Evolutionary conservation across 2,113 vertebrate genomes (phyloP), one percentile per base, ranked within the genome.

Genomic region (Lophius piscatorius): DNA sequence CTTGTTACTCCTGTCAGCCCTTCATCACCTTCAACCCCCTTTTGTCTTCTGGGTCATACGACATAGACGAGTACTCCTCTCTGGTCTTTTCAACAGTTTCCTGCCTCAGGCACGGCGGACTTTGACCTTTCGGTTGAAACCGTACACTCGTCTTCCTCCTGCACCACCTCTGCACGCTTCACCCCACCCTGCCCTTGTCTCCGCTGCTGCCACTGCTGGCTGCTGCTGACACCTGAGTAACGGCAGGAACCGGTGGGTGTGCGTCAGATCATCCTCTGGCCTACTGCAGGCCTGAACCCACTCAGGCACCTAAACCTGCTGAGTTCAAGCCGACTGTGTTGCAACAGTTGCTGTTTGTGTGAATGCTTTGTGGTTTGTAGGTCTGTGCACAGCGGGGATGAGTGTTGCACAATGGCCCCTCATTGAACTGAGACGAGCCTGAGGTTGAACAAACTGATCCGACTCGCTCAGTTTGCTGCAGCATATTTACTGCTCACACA

Each of bases 121-220:
- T 58, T 33, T 84, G 80, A 84, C 82, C 79, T 87, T 84, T 81
- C 0, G 7, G 18, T 1, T 2, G 59, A 63, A 22, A 11, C 18
- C 8, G 4, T 1, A 1, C 1, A 16, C 34, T 56, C 39, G n/a
- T 31, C 23, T 21, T 18, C 36, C 28, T 36, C n/a, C 13, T 21
- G 18, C 45, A 44, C 39, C 24, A 35, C 31, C 16, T 24, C 21
- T n/a, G 38, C 38, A 28, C 18, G 1, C 13, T 23, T 44, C 44
- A 42, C 14, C 21, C 24, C 4, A 45, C n/a, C 2, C 22, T 34
- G 1, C 40, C 24, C 4, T 4, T 2, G 1, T 36, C 31, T 35
- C 26, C 1, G 24, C 4, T 9, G 1, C 13, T 29, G 14, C 7
- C 28, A 6, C 40, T 31, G n/a, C 40, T 24, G 9, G 57, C 46